A percentile compares a stretch with the other conserved stretches of the same genome.
phyloP scores from a whole-genome alignment of 1,140 invertebrate species.

The Carposina sasakii region DNA sequence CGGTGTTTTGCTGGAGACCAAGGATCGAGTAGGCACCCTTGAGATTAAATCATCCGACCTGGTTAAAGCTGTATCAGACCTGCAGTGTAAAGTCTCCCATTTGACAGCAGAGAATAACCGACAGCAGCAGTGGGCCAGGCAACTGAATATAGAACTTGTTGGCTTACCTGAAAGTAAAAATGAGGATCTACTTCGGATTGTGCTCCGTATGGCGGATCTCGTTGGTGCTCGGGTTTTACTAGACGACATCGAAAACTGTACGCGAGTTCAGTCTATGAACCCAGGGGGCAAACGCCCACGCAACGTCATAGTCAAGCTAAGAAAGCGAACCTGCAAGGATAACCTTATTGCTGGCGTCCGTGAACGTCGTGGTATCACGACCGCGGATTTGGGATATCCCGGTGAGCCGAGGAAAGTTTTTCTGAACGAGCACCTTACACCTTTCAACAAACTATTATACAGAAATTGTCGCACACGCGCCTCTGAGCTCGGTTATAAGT shows the following conservation, averaged over 20 bases:
- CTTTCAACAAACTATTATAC: background rate
- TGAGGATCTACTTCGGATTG: background rate
- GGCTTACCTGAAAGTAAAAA: background rate
- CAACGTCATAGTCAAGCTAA: background rate
- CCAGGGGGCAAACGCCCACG: background rate
- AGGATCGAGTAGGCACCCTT: background rate
- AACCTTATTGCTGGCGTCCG: background rate
- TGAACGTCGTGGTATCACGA: background rate
- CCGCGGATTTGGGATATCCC: background rate
- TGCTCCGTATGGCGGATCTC: background rate
- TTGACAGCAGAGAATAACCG: background rate
- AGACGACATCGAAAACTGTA: background rate
- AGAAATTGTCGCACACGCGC: background rate
- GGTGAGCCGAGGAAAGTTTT: background rate
- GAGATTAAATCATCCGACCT: background rate
- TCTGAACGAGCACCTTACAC: background rate
- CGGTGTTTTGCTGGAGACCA: background rate
- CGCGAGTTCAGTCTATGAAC: background rate
- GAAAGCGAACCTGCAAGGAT: background rate
- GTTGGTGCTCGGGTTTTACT: background rate
- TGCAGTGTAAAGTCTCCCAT: background rate
- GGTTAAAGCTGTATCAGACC: background rate
- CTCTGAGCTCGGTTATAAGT: background rate
- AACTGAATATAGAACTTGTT: background rate
- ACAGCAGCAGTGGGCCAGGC: background rate